These are phyloP conservation scores for Teleiodes luculella DNA, from an alignment of 2,888 invertebrate genomes.

Conservation along the genomic window DNA sequence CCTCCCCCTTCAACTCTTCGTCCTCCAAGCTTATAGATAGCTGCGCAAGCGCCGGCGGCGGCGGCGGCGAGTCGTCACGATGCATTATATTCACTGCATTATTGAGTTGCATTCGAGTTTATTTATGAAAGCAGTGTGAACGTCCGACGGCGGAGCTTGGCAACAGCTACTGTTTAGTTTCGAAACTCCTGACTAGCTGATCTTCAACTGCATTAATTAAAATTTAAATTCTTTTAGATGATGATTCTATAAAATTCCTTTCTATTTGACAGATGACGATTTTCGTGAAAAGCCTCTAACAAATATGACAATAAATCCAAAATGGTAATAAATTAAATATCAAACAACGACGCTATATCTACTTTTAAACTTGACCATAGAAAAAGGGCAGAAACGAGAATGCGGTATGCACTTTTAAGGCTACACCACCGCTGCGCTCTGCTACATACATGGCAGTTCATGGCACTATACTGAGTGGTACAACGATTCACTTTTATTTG, in stretches of 20 bases:
- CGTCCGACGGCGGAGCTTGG: slow-evolving; percentile 18
- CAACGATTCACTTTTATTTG: slow-evolving; percentile 27
- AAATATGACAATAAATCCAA: no score
- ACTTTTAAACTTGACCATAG: slow-evolving; percentile 51
- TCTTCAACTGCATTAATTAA: no score
- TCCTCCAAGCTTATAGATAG: slow-evolving; percentile 42
- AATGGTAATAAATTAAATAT: slow-evolving; percentile 3
- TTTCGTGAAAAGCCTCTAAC: no score
- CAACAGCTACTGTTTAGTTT: slow-evolving; percentile 13
- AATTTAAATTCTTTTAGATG: no score
- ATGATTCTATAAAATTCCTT: no score
- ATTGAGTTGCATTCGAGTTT: slow-evolving; percentile 40
- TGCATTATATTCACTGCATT: slow-evolving; percentile 44
- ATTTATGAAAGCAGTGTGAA: slow-evolving; percentile 31
- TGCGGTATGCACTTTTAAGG: slow-evolving; percentile 74
- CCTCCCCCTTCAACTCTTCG: not conserved
- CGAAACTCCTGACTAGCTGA: slow-evolving; percentile 1
- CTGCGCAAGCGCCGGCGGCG: slow-evolving; percentile 36
- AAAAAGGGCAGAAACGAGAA: slow-evolving; percentile 59
- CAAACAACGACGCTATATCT: slow-evolving; percentile 9
- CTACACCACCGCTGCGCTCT: no score
- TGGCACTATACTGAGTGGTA: slow-evolving; percentile 35
- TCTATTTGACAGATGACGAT: no score
- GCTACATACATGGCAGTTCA: no score
- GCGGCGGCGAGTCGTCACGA: slow-evolving; percentile 35